Conservation (phyloP, 2,888 invertebrate genomes). For the Pristionchus mayeri region DNA sequence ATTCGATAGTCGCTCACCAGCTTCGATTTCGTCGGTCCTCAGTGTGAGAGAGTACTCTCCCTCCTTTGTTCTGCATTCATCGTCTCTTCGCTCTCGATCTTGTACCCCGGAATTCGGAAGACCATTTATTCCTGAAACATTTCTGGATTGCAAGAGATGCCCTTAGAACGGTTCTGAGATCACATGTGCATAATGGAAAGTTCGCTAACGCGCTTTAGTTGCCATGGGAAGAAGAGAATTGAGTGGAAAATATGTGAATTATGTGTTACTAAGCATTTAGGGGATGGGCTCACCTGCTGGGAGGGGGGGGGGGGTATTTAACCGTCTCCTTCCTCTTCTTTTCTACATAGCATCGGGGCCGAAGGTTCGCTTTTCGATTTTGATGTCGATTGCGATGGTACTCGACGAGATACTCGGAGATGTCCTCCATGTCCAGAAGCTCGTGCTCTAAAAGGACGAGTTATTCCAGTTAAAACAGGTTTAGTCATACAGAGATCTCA, state of each 20-base stretch:
- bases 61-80: neutral
- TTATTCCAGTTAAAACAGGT: too few relatives aligned
- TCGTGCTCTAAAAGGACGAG: neutral
- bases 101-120: constrained; percentile 44
- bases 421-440: constrained; percentile 43
- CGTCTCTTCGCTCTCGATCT: constrained; percentile 44
- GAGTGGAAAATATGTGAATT: too few relatives aligned
- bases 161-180: too few relatives aligned
- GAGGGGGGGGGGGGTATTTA: too few relatives aligned
- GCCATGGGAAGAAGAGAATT: too few relatives aligned
- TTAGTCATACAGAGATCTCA: too few relatives aligned
- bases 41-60: constrained; percentile 43
- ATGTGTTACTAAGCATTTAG: too few relatives aligned
- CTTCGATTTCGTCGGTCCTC: neutral
- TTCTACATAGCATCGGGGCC: constrained; percentile 43
- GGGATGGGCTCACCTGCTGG: constrained; percentile 39
- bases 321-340: constrained; percentile 44
- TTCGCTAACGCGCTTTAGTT: too few relatives aligned
- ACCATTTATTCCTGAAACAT: constrained; percentile 38
- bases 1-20: neutral
- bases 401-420: constrained; percentile 18
- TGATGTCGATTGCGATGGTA: constrained; percentile 29
- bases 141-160: neutral
- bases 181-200: too few relatives aligned
- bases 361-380: constrained; percentile 32